Evolutionary conservation across 2,888 invertebrate species (phyloP).

Genomic region (Aleiodes testaceus): DNA sequence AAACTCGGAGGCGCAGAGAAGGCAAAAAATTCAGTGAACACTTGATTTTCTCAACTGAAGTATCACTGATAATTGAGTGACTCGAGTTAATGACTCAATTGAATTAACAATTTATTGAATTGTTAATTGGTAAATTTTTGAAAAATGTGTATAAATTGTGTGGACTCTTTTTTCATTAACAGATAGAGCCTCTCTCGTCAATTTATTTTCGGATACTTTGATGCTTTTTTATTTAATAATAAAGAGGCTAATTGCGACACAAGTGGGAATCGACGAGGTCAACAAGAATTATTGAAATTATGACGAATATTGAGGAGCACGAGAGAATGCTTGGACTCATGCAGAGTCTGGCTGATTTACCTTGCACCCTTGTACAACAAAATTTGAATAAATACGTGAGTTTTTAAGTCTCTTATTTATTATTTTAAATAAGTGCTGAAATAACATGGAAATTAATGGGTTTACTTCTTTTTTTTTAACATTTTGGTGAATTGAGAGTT

Average conservation of each 20-base stretch:
- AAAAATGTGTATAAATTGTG: too few relatives aligned
- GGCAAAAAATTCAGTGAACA: not conserved
- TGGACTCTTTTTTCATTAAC: too few relatives aligned
- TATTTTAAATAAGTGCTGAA: too few relatives aligned
- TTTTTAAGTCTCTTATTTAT: conserved; percentile 41
- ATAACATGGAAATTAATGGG: not conserved
- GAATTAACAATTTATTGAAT: too few relatives aligned
- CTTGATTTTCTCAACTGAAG: not conserved
- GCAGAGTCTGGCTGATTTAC: conserved; percentile 61
- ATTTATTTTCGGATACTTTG: not conserved
- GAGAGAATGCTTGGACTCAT: conserved; percentile 58
- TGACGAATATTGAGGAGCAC: conserved; percentile 28
- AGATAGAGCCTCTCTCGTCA: not conserved
- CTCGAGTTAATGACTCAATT: not conserved
- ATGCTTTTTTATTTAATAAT: not conserved
- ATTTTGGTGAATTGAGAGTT: not conserved
- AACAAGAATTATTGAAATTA: conserved; percentile 28
- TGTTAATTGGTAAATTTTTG: too few relatives aligned
- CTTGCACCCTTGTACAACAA: conserved; percentile 74
- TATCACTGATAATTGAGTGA: not conserved
- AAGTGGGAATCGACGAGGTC: conserved; percentile 20
- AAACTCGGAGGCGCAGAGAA: conserved; percentile 23
- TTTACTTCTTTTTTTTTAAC: not conserved
- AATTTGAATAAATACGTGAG: conserved; percentile 79
- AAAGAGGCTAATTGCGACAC: not conserved